Evolutionary conservation across 2,113 vertebrate genomes (phyloP).

Genomic region (Excalfactoria chinensis): DNA sequence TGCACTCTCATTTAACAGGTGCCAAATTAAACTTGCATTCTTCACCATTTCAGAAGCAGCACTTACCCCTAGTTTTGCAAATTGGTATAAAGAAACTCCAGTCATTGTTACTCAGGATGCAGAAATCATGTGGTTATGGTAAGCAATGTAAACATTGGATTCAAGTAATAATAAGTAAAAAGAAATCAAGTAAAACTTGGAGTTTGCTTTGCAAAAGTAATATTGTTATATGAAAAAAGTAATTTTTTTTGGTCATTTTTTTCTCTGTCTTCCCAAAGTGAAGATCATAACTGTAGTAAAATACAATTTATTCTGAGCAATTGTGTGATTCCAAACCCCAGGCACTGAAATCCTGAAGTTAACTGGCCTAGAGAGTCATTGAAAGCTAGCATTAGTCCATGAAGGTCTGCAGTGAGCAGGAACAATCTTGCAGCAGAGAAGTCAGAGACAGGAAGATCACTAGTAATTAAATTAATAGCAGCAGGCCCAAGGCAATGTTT

Average conservation of each 20-base stretch:
- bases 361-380: neutral
- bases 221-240: neutral
- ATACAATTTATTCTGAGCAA: neutral
- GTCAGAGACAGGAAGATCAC: slow-evolving; percentile 9
- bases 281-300: neutral
- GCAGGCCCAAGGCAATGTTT: slow-evolving; percentile 1
- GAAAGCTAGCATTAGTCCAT: neutral
- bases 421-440: neutral
- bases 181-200: neutral
- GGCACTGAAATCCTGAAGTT: neutral
- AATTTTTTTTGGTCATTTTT: neutral
- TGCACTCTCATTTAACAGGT: slow-evolving; percentile 27
- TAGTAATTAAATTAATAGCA: slow-evolving; percentile 55
- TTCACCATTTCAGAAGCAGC: neutral
- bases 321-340: neutral
- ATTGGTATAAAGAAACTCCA: neutral
- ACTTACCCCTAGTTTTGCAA: neutral
- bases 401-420: neutral
- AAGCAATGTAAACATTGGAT: neutral
- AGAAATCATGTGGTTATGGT: neutral
- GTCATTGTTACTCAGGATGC: slow-evolving; percentile 1
- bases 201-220: neutral
- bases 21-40: slow-evolving; percentile 15
- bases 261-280: neutral
- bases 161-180: neutral